Percentiles rank a stretch among this genome's conserved stretches.
phyloP scores from a whole-genome alignment of 2,888 invertebrate species.

The Junonia oenone region DNA sequence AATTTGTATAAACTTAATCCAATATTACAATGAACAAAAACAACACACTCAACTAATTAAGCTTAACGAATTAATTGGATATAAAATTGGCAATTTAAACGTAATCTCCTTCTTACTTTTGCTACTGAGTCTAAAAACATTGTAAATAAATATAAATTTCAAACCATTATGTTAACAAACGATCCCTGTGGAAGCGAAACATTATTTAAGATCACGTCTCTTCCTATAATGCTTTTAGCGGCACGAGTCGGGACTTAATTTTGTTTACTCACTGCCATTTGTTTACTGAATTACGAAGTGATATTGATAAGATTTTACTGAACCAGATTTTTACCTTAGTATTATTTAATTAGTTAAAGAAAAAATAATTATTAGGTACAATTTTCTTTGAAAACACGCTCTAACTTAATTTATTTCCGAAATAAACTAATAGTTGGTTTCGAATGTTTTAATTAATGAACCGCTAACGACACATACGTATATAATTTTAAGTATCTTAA shows the following conservation, averaged over 20 bases:
- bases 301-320: not conserved
- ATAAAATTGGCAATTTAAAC: not conserved
- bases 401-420: too few relatives aligned
- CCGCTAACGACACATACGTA: too few relatives aligned
- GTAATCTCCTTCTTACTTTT: not conserved
- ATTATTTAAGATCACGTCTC: slow-evolving; percentile 35
- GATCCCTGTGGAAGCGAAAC: slow-evolving; percentile 13
- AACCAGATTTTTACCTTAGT: too few relatives aligned
- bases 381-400: too few relatives aligned
- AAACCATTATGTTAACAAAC: slow-evolving; percentile 20
- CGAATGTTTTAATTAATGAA: too few relatives aligned
- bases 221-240: slow-evolving; percentile 17
- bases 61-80: not conserved
- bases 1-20: too few relatives aligned
- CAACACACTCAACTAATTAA: too few relatives aligned
- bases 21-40: too few relatives aligned
- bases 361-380: too few relatives aligned
- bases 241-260: slow-evolving; percentile 17
- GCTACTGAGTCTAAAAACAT: not conserved
- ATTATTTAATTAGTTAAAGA: too few relatives aligned
- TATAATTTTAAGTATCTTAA: too few relatives aligned
- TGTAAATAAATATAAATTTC: slow-evolving; percentile 17
- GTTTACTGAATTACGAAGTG: slow-evolving; percentile 4
- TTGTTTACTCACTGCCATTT: slow-evolving; percentile 10
- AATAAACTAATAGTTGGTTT: too few relatives aligned